These are phyloP conservation scores for Phoenicopterus ruber DNA, from an alignment of 2,113 vertebrate genomes.

Conservation along the genomic window DNA sequence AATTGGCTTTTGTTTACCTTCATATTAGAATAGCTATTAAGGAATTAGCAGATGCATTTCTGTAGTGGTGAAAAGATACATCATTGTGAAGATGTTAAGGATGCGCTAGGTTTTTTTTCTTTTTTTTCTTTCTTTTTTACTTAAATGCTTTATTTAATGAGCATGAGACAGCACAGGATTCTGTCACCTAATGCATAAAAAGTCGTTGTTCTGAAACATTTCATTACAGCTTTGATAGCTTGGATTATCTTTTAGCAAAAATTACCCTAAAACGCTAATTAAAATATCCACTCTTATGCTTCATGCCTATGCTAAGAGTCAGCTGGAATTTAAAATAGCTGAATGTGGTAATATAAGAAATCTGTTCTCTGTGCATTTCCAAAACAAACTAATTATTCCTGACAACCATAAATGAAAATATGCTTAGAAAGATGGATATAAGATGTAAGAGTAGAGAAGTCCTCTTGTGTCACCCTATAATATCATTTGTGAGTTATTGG, in stretches of 20 bases:
- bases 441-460: background rate
- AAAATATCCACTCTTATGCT: background rate
- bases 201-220: background rate
- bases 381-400: background rate
- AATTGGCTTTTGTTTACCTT: background rate
- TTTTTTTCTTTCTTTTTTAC: too few species aligned
- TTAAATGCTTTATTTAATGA: background rate
- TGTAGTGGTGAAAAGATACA: background rate
- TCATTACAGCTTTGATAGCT: background rate
- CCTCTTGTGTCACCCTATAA: background rate
- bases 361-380: background rate
- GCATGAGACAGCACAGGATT: background rate
- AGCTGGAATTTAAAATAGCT: background rate
- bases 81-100: background rate
- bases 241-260: background rate
- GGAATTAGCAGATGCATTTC: background rate
- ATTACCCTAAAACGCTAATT: background rate
- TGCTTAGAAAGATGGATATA: background rate
- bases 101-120: background rate
- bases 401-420: background rate
- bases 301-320: background rate
- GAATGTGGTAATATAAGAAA: background rate
- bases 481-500: background rate
- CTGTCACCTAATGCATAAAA: background rate
- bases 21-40: background rate